These are phyloP conservation scores for Vicugna pacos DNA, from an alignment of 2,113 vertebrate species.

Conservation along the genomic window DNA sequence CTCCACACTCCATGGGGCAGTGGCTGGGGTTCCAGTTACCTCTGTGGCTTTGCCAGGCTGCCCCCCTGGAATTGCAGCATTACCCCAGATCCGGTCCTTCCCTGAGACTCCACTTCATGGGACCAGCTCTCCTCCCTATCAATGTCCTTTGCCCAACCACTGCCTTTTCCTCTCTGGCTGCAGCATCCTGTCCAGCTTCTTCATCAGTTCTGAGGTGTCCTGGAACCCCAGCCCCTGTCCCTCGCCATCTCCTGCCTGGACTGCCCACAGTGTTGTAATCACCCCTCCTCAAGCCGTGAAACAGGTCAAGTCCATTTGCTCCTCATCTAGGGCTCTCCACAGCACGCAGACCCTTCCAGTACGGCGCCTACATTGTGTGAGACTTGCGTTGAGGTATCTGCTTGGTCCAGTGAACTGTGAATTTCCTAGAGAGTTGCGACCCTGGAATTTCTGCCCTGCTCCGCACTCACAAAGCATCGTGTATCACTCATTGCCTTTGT, in stretches of 20 bases:
- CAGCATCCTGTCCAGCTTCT: background rate
- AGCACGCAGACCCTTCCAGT: background rate
- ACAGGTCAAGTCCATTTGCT: background rate
- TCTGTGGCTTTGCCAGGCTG: background rate
- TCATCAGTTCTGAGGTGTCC: background rate
- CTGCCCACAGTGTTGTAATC: background rate
- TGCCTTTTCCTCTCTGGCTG: background rate
- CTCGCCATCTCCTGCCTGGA: background rate
- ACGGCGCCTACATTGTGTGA: background rate
- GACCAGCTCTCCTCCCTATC: background rate
- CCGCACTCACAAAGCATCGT: slow-evolving; percentile 3
- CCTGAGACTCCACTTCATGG: background rate
- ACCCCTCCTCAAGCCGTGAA: background rate
- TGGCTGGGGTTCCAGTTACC: background rate
- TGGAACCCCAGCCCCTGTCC: background rate
- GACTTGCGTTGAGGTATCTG: background rate
- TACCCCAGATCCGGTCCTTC: background rate
- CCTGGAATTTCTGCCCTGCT: background rate
- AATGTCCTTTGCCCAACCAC: background rate
- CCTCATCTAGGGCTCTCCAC: background rate
- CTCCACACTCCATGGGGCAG: background rate
- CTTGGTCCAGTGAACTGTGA: background rate
- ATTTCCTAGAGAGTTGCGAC: background rate
- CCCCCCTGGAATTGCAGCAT: background rate
- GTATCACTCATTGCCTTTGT: background rate